phyloP scores from a whole-genome alignment of 1,140 invertebrate genomes.

The Brachionus rubens region DNA sequence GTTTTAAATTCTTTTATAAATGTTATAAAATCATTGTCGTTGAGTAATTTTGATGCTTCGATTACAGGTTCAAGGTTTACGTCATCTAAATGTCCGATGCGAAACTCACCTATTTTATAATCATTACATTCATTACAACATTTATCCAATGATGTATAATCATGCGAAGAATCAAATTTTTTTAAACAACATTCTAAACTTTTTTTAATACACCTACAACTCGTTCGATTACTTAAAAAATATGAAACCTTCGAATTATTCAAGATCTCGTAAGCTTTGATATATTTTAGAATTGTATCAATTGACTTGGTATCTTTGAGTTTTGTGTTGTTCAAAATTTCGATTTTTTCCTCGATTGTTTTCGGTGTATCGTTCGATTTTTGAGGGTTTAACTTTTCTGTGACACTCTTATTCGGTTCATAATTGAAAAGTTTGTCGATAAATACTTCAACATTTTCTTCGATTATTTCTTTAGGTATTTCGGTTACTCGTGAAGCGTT shows the following conservation, averaged over 20 bases:
- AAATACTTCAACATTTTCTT: slow-evolving; percentile 2
- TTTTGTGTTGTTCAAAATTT: not conserved
- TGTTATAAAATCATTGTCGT: not conserved
- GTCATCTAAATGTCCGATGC: not conserved
- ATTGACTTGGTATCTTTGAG: not conserved
- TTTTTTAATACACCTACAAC: slow-evolving; percentile 10
- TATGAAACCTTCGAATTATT: not conserved
- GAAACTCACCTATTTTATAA: not conserved
- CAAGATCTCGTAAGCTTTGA: not conserved
- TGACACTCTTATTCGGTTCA: not conserved
- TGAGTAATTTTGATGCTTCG: slow-evolving; percentile 13
- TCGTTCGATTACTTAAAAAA: not conserved
- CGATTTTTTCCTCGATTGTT: not conserved
- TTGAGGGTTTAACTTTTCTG: not conserved
- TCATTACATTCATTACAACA: not conserved
- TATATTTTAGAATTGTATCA: not conserved
- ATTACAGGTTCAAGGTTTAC: not conserved
- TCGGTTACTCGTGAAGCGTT: not conserved
- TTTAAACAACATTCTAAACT: not conserved
- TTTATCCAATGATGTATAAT: not conserved
- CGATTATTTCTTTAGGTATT: not conserved
- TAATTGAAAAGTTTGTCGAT: slow-evolving; percentile 20
- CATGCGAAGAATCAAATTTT: not conserved
- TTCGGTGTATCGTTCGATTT: not conserved
- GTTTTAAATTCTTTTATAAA: slow-evolving; percentile 5